Percentiles rank a stretch among this genome's conserved stretches.
Evolutionary conservation across 2,888 invertebrate genomes (phyloP).

Genomic region (Nebria brevicollis): DNA sequence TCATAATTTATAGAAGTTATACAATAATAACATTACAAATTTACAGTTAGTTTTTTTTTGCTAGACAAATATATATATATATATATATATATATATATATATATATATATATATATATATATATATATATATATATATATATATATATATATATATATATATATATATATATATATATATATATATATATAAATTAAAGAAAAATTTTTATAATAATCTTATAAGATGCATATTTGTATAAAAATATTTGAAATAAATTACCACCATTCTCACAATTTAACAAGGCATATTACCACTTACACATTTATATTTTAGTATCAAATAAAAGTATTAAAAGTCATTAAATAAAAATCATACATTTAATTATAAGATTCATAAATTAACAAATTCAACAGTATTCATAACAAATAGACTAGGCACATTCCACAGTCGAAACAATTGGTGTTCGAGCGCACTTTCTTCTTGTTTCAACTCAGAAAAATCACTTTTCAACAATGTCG

Average conservation of each 20-base stretch:
- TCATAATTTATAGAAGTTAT: background rate
- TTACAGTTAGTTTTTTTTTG: background rate
- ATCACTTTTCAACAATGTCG: slow-evolving; percentile 57
- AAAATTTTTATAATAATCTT: background rate
- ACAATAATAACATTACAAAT: background rate
- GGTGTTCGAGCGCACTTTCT: slow-evolving; percentile 57
- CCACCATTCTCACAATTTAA: background rate
- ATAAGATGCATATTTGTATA: background rate
- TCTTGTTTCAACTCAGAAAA: slow-evolving; percentile 55
- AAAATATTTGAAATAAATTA: slow-evolving; percentile 10
- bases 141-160: background rate
- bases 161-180: background rate
- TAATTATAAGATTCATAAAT: slow-evolving; percentile 15
- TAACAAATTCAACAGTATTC: slow-evolving; percentile 49
- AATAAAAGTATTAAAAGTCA: slow-evolving; percentile 8
- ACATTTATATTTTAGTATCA: background rate
- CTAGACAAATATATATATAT: background rate
- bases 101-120: too few relatives aligned
- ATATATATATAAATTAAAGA: too few relatives aligned
- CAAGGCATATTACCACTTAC: slow-evolving; percentile 4
- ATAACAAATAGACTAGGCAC: slow-evolving; percentile 61
- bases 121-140: background rate
- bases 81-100: too few relatives aligned
- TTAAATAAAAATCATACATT: slow-evolving; percentile 2
- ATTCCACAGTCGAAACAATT: slow-evolving; percentile 60